phyloP scores from a whole-genome alignment of 2,888 invertebrate genomes.

The Scaptomyza parva region DNA sequence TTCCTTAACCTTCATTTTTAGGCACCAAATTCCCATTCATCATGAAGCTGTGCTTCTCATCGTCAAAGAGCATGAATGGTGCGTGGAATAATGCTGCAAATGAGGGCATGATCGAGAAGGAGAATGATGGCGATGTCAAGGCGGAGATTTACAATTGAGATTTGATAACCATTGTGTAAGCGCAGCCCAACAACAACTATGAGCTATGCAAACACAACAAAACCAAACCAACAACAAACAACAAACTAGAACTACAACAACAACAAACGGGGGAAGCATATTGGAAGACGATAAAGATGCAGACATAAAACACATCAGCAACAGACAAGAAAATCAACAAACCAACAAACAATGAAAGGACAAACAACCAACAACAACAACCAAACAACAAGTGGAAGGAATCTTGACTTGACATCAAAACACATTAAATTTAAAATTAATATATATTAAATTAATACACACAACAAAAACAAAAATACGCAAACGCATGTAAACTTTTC shows the following conservation, averaged over 20 bases:
- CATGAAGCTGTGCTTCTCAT: constrained; percentile 99
- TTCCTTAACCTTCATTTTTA: constrained; percentile 82
- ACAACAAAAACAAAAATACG: constrained; percentile 24
- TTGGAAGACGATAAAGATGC: neutral
- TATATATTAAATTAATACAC: constrained; percentile 14
- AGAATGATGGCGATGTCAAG: constrained; percentile 83
- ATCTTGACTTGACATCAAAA: constrained; percentile 32
- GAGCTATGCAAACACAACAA: constrained; percentile 15
- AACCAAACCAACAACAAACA: constrained; percentile 43
- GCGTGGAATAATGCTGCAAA: constrained; percentile 86
- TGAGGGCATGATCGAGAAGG: constrained; percentile 85
- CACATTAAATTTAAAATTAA: constrained; percentile 20
- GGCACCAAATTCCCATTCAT: constrained; percentile 99
- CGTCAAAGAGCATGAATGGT: constrained; percentile 88
- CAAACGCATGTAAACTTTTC: constrained; percentile 77
- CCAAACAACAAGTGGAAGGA: constrained; percentile 24
- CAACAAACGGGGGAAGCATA: constrained; percentile 3
- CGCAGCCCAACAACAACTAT: constrained; percentile 24
- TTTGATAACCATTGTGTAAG: constrained; percentile 84
- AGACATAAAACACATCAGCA: constrained; percentile 30
- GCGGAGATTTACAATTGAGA: constrained; percentile 84
- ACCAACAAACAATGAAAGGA: neutral
- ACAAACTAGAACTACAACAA: constrained; percentile 26
- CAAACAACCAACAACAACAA: constrained; percentile 1
- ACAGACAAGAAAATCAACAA: too few species aligned